Conservation (phyloP, 2,113 vertebrate species). For the Tachysurus fulvidraco region DNA sequence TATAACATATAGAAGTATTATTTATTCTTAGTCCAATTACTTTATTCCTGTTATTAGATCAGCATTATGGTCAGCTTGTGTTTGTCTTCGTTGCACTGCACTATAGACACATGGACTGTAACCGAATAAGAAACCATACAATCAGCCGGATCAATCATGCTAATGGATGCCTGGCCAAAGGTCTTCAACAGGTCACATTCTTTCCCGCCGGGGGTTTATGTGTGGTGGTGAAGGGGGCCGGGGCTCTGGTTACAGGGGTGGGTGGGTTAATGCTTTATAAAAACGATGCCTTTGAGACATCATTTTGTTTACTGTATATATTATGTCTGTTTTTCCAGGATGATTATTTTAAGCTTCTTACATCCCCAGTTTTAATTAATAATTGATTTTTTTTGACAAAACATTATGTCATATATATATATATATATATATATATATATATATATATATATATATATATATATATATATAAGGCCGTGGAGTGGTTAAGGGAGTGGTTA, state of each 20-base stretch:
- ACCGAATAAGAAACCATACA: constrained; percentile 11
- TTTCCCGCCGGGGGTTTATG: neutral
- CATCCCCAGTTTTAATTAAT: constrained; percentile 76
- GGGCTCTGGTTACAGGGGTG: neutral
- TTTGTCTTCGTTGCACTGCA: neutral
- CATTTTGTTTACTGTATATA: neutral
- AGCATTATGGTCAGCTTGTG: neutral
- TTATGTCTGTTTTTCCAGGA: constrained; percentile 28
- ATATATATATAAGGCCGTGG: constrained; percentile 63
- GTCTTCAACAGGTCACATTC: constrained; percentile 27
- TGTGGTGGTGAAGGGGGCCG: too few relatives aligned
- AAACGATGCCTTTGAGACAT: constrained; percentile 25
- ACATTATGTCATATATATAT: too few relatives aligned
- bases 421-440: constrained; percentile 70
- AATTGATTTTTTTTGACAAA: neutral
- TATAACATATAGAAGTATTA: too few relatives aligned
- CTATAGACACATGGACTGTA: neutral
- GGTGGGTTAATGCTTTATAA: neutral
- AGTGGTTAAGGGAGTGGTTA: constrained; percentile 71
- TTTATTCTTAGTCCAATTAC: neutral
- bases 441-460: constrained; percentile 66
- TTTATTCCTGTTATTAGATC: neutral
- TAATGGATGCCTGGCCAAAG: constrained; percentile 10
- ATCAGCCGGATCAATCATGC: constrained; percentile 25
- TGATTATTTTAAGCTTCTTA: constrained; percentile 51